phyloP scores from a whole-genome alignment of 1,140 invertebrate species.

The Bathynomus jamesi region DNA sequence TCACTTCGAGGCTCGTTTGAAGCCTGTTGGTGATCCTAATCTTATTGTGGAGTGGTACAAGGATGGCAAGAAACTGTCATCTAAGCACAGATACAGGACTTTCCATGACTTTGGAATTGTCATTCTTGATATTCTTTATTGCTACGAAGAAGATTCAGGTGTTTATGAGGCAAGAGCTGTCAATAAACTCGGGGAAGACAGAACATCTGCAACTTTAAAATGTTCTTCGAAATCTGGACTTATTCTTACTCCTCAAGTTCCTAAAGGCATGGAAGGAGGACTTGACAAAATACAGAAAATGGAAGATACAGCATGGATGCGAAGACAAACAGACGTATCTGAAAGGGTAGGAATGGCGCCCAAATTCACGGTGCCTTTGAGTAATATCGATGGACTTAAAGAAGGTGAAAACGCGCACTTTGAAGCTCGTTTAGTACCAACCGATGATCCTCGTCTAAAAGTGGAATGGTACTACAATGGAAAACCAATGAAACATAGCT shows the following conservation, averaged over 20 bases:
- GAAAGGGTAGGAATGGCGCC: constrained; percentile 73
- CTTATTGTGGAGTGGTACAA: constrained; percentile 86
- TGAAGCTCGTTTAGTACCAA: constrained; percentile 83
- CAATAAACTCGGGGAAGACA: constrained; percentile 83
- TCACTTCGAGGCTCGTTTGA: constrained; percentile 81
- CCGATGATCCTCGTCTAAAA: constrained; percentile 88
- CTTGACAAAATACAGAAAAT: constrained; percentile 84
- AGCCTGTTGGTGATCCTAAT: constrained; percentile 84
- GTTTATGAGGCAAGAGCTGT: constrained; percentile 83
- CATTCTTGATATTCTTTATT: constrained; percentile 90
- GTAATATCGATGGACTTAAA: constrained; percentile 72
- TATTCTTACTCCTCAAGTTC: constrained; percentile 89
- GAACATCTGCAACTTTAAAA: constrained; percentile 72
- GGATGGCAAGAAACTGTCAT: constrained; percentile 82
- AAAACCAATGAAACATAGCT: constrained; percentile 76
- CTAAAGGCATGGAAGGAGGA: constrained; percentile 83
- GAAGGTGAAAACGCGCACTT: constrained; percentile 91
- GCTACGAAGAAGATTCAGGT: constrained; percentile 93
- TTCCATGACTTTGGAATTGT: constrained; percentile 96
- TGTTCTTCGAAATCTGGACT: constrained; percentile 84
- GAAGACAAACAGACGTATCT: constrained; percentile 57
- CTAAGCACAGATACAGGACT: constrained; percentile 87
- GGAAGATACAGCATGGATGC: constrained; percentile 73
- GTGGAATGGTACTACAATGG: constrained; percentile 94
- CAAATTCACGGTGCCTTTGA: constrained; percentile 79